A percentile compares a stretch with the other conserved stretches of the same genome.
These are phyloP conservation scores for Malurus cyaneus DNA, from an alignment of 2,113 vertebrate genomes.

Conservation along the genomic window DNA sequence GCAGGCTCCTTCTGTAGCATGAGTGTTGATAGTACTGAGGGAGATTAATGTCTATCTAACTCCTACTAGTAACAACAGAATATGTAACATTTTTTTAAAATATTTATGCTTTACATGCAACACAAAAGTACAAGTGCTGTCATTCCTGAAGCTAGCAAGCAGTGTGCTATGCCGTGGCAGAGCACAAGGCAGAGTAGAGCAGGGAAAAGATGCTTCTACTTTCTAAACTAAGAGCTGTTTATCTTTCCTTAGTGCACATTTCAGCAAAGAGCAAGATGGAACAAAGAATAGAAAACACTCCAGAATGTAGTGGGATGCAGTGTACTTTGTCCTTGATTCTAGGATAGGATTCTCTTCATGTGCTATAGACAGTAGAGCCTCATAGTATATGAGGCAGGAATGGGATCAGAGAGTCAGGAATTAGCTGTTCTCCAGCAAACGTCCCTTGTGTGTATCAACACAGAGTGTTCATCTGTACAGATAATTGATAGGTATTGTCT, in stretches of 20 bases:
- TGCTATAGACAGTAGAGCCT: not conserved
- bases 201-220: not conserved
- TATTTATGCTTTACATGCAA: not conserved
- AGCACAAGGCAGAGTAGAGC: not conserved
- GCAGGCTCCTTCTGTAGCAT: not conserved
- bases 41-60: not conserved
- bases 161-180: not conserved
- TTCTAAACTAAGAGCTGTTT: not conserved
- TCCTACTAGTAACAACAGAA: not conserved
- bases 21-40: not conserved
- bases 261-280: not conserved
- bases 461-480: not conserved
- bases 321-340: not conserved
- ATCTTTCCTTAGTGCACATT: not conserved
- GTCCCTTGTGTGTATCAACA: not conserved
- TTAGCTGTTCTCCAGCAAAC: not conserved
- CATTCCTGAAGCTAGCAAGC: not conserved
- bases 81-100: not conserved
- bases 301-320: not conserved
- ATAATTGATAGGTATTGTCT: not conserved
- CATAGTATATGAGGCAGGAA: not conserved
- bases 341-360: not conserved
- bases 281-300: not conserved
- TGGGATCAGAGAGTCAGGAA: not conserved
- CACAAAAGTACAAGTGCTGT: not conserved